Base-by-base conservation (phyloP, 53 echinoderm and acorn worm genomes). In the Stichopus horrens region DNA sequence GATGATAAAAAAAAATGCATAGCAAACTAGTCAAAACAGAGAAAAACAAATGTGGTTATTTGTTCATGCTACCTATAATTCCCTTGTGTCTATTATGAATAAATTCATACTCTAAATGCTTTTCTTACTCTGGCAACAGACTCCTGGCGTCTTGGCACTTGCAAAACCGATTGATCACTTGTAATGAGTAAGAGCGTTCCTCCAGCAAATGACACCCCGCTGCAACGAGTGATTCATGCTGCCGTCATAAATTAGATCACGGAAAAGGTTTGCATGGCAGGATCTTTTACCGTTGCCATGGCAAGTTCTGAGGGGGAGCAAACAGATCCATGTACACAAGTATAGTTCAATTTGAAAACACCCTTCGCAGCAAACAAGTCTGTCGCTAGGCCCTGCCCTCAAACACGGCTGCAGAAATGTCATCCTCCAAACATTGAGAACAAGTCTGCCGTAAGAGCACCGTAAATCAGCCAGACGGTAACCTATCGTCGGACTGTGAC, bases 241-340 rank as follows among this genome's bases (percentile, higher is more conserved):
- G 54, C 55, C 53, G 79, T 79, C 79, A 79, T 79, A 79, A 79
- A 79, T 79, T 79, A 79, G 79, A 53, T 79, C 52, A 14, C 16
- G 79, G 52, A 52, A 53, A n/a, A 53, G 19, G 56, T 18, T 14
- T 53, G 55, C 54, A 53, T n/a, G 79, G 6, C 16, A 19, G 55
- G 79, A 79, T 79, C 79, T 79, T 79, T 79, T 79, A 79, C 79
- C 19, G 79, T 79, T 79, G 79, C 79, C 79, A 79, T 79, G 79
- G 79, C 19, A 55, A 79, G 79, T 55, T 79, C 55, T 53, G 53
- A 11, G 21, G 11, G 79, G 16, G 55, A 79, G 79, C 79, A 79
- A 79, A 79, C 52, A 79, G 79, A 79, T 52, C 9, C 79, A 79
- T 79, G 54, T 55, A 16, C 55, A 55, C 54, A 79, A 14, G 14